Conservation (phyloP, 1,140 invertebrate genomes). For the Halyomorpha halys region DNA sequence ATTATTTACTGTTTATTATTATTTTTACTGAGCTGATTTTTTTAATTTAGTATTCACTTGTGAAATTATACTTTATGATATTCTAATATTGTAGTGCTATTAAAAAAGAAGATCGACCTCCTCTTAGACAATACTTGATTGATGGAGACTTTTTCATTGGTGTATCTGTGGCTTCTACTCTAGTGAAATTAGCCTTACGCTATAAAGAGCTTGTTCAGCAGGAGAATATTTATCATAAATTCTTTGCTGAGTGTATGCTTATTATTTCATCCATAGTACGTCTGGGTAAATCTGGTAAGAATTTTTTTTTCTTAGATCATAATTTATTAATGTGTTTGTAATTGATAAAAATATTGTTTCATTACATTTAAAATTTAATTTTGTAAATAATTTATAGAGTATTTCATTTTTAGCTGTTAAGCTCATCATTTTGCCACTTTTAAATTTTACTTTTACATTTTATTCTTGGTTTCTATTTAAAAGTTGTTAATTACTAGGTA, state of each 20-base stretch:
- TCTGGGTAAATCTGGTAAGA: constrained; percentile 53
- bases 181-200: constrained; percentile 80
- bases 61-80: background rate
- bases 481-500: no score
- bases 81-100: constrained; percentile 24
- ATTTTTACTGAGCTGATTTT: no score
- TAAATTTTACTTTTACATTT: no score
- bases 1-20: no score
- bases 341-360: no score
- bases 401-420: no score
- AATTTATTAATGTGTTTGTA: no score
- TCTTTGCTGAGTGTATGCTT: constrained; percentile 66
- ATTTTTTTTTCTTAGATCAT: constrained; percentile 29
- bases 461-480: no score
- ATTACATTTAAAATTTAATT: no score
- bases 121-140: constrained; percentile 77
- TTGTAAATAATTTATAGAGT: no score
- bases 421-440: no score
- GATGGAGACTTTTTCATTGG: constrained; percentile 95
- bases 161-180: constrained; percentile 76
- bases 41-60: background rate
- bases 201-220: constrained; percentile 50
- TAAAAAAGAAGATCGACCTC: constrained; percentile 61
- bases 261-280: constrained; percentile 65
- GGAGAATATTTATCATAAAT: constrained; percentile 46